phyloP scores from a whole-genome alignment of 2,113 vertebrate species.

The Thryonomys swinderianus region DNA sequence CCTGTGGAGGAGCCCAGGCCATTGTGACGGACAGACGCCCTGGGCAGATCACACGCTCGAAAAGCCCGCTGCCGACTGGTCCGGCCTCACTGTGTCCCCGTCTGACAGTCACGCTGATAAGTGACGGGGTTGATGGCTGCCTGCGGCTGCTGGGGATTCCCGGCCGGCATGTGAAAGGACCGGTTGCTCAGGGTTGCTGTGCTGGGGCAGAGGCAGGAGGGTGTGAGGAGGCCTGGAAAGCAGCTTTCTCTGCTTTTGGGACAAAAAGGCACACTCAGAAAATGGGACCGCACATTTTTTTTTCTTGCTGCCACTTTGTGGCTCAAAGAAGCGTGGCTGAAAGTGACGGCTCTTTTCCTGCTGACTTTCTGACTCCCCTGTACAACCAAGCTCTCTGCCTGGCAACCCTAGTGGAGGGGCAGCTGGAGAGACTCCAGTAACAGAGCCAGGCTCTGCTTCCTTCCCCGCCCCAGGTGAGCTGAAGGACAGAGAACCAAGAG shows the following conservation, averaged over 20 bases:
- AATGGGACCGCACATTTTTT: neutral
- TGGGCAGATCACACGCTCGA: neutral
- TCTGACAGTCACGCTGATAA: conserved; percentile 16
- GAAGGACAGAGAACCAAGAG: conserved; percentile 37
- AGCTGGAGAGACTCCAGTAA: neutral
- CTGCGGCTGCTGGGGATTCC: neutral
- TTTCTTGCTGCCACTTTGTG: neutral
- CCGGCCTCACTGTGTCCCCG: neutral
- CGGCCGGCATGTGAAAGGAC: neutral
- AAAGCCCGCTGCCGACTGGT: neutral
- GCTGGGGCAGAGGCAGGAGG: neutral
- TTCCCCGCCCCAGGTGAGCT: conserved; percentile 57
- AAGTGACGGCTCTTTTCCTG: rapidly evolving
- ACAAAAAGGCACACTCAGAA: neutral
- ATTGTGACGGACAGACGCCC: neutral
- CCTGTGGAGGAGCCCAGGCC: neutral
- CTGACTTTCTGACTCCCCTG: neutral
- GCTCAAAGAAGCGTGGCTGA: neutral
- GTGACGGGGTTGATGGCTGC: conserved; percentile 4
- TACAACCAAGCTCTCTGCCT: neutral
- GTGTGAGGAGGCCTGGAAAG: rapidly evolving
- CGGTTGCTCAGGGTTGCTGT: neutral
- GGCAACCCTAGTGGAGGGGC: neutral
- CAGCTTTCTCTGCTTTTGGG: neutral
- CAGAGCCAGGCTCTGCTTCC: neutral